Evolutionary conservation across 2,113 vertebrate species (phyloP).

Genomic region (Tiliqua scincoides): DNA sequence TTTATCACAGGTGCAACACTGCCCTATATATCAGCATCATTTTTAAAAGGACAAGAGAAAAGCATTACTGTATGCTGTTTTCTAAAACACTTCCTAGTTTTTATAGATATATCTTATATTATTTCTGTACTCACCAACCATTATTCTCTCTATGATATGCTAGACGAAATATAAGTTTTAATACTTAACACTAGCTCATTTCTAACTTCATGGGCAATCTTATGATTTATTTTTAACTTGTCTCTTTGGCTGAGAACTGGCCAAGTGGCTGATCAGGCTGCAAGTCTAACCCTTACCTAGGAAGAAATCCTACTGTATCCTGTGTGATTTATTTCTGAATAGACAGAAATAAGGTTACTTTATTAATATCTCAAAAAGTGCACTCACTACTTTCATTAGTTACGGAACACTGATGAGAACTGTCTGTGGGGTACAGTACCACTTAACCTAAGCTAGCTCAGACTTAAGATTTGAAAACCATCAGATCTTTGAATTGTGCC

Average conservation of each 20-base stretch:
- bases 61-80: background rate
- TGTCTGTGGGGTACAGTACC: slow-evolving; percentile 9
- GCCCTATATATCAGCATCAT: background rate
- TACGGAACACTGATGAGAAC: background rate
- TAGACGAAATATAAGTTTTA: background rate
- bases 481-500: background rate
- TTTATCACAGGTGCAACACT: slow-evolving; percentile 5
- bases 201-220: background rate
- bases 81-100: background rate
- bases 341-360: too few species aligned
- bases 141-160: background rate
- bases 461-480: slow-evolving; percentile 2
- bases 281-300: too few species aligned
- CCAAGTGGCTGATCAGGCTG: background rate
- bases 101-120: background rate
- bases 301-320: too few species aligned
- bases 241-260: background rate
- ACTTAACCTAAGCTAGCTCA: background rate
- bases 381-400: background rate
- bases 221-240: background rate
- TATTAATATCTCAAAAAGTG: background rate
- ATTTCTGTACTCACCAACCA: background rate
- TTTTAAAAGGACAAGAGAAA: background rate
- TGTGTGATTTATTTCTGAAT: too few species aligned
- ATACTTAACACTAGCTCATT: background rate